These are phyloP conservation scores for Porites lutea DNA, from an alignment of 64 coral and sea anemone species.

Conservation along the genomic window DNA sequence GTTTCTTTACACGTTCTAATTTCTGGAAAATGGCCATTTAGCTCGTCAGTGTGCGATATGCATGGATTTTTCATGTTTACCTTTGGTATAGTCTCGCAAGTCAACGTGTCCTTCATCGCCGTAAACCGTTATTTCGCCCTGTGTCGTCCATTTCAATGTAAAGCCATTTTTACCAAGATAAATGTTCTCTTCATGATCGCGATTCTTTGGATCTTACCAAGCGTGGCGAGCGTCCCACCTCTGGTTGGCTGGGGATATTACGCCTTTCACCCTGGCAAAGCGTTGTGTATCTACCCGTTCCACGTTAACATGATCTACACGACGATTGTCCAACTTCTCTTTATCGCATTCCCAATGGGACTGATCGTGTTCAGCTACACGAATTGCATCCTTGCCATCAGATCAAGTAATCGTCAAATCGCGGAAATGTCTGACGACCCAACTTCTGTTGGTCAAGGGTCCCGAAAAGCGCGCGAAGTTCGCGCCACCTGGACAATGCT, in stretches of 20 bases:
- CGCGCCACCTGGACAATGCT: constrained; percentile 77
- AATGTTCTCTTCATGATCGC: constrained; percentile 39
- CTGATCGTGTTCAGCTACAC: constrained; percentile 55
- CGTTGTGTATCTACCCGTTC: constrained; percentile 75
- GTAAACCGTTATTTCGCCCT: constrained; percentile 71
- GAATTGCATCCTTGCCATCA: constrained; percentile 47
- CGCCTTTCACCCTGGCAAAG: constrained; percentile 68
- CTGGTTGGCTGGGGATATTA: constrained; percentile 78
- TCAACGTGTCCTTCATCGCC: constrained; percentile 55
- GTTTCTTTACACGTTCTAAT: constrained; percentile 52
- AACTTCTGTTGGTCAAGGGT: neutral
- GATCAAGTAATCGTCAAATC: constrained; percentile 30
- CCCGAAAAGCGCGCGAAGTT: constrained; percentile 50
- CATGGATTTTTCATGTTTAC: constrained; percentile 65
- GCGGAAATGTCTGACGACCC: constrained; percentile 32
- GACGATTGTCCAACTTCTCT: constrained; percentile 42
- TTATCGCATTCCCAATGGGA: constrained; percentile 52
- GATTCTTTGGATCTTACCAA: constrained; percentile 64
- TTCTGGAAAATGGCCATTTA: constrained; percentile 54
- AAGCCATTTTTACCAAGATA: constrained; percentile 36
- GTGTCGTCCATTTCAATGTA: constrained; percentile 28
- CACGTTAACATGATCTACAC: constrained; percentile 72
- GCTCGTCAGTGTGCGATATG: constrained; percentile 28
- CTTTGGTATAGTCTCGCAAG: constrained; percentile 65
- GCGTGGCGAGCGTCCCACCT: constrained; percentile 65